Percentiles rank a stretch among this genome's conserved stretches.
These are phyloP conservation scores for Luscinia megarhynchos DNA, from an alignment of 2,797 vertebrate species.

Conservation along the genomic window DNA sequence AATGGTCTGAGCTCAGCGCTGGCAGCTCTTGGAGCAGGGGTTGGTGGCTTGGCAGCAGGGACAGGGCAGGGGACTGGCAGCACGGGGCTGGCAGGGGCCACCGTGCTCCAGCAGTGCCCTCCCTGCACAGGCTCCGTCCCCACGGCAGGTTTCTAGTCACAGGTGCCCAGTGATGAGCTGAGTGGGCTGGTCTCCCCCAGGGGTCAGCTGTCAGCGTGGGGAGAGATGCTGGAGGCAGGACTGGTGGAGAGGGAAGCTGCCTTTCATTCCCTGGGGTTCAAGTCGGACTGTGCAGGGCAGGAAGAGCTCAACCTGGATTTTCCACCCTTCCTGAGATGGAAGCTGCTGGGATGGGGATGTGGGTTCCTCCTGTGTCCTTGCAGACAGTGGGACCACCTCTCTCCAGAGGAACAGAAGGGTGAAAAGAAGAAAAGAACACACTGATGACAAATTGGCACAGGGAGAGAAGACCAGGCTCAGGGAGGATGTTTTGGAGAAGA, in stretches of 20 bases:
- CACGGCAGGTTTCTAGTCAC: not conserved
- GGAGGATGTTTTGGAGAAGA: not conserved
- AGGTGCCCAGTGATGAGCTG: accelerated
- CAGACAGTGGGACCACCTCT: not conserved
- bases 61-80: not conserved
- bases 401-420: not conserved
- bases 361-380: not conserved
- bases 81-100: not conserved
- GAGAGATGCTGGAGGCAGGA: not conserved
- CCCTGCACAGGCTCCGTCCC: not conserved
- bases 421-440: not conserved
- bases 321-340: not conserved
- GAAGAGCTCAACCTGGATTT: not conserved
- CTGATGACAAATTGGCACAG: not conserved
- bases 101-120: not conserved
- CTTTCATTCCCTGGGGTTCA: not conserved
- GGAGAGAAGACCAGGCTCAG: not conserved
- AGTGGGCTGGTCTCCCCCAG: accelerated
- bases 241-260: not conserved
- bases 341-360: not conserved
- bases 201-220: accelerated
- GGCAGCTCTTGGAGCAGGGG: not conserved
- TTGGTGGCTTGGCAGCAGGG: accelerated
- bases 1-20: not conserved
- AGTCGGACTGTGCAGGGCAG: not conserved